A percentile compares a stretch with the other conserved stretches of the same genome.
Evolutionary conservation across 2,113 vertebrate genomes (phyloP).

Genomic region (Rhinichthys klamathensis): DNA sequence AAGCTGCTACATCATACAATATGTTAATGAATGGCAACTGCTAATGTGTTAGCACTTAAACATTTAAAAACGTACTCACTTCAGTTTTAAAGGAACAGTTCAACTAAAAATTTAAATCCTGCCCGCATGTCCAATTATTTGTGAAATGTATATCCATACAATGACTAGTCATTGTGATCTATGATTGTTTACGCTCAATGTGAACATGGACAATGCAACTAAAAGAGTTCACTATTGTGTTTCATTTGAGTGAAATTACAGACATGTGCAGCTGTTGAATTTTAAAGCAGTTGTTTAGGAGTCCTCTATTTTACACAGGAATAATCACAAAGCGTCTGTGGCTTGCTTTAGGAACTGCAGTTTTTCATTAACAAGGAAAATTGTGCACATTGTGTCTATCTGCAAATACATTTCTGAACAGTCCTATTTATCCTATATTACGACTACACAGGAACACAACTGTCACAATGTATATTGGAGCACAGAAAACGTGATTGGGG

Average conservation of each 20-base stretch:
- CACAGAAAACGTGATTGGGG: no score
- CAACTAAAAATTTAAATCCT: not conserved
- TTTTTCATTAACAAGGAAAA: not conserved
- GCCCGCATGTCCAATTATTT: not conserved
- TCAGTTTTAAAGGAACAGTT: not conserved
- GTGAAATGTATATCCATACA: not conserved
- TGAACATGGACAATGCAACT: not conserved
- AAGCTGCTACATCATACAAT: not conserved
- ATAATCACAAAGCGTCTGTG: not conserved
- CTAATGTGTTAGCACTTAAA: not conserved
- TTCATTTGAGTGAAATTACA: not conserved
- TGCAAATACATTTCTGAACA: not conserved
- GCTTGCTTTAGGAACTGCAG: not conserved
- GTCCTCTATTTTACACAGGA: not conserved
- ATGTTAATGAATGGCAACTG: not conserved
- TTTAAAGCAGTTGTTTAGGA: not conserved
- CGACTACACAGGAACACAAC: not conserved
- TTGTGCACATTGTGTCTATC: no score
- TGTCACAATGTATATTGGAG: no score
- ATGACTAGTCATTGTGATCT: not conserved
- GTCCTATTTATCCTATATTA: conserved; percentile 2
- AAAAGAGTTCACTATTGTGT: not conserved
- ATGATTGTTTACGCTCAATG: not conserved
- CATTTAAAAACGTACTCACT: not conserved
- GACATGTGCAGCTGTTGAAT: not conserved